Percentiles rank a stretch among this genome's conserved stretches.
Evolutionary conservation across 2,888 invertebrate genomes (phyloP).

Genomic region (Melanostoma mellinum): DNA sequence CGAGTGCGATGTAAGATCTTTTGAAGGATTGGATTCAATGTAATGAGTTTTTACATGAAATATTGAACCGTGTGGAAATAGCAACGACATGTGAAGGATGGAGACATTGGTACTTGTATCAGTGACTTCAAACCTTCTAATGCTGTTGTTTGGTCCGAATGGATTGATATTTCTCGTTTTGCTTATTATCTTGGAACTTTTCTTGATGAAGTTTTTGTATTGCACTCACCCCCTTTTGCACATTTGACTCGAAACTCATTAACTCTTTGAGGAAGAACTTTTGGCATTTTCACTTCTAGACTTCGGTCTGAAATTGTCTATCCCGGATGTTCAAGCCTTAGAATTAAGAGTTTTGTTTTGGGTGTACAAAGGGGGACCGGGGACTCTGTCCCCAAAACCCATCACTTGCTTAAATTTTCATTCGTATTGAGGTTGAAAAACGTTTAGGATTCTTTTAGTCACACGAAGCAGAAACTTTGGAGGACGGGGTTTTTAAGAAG

Average conservation of each 20-base stretch:
- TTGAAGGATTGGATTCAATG: neutral
- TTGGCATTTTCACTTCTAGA: conserved; percentile 22
- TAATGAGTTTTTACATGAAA: conserved; percentile 19
- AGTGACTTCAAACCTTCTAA: conserved; percentile 4
- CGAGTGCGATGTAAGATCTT: conserved; percentile 50
- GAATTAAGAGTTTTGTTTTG: conserved; percentile 15
- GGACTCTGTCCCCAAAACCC: conserved; percentile 25
- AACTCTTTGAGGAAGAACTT: conserved; percentile 18
- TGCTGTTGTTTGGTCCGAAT: conserved; percentile 14
- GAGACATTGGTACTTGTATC: conserved; percentile 39
- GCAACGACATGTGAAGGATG: neutral
- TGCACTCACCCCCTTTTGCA: conserved; percentile 67
- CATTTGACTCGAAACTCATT: conserved; percentile 26
- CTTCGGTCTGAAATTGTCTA: conserved; percentile 16
- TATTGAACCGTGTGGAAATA: conserved; percentile 13
- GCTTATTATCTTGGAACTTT: conserved; percentile 11
- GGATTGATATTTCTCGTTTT: neutral
- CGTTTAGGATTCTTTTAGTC: conserved; percentile 18
- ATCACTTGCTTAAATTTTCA: conserved; percentile 33
- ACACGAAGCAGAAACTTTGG: neutral
- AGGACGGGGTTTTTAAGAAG: neutral
- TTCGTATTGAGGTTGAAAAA: conserved; percentile 67
- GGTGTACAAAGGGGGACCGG: conserved; percentile 63
- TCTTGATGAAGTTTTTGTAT: conserved; percentile 38
- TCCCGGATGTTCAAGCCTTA: conserved; percentile 30